These are phyloP conservation scores for Parotocinclus haroldoi DNA, from an alignment of 2,797 vertebrate genomes.

Conservation along the genomic window DNA sequence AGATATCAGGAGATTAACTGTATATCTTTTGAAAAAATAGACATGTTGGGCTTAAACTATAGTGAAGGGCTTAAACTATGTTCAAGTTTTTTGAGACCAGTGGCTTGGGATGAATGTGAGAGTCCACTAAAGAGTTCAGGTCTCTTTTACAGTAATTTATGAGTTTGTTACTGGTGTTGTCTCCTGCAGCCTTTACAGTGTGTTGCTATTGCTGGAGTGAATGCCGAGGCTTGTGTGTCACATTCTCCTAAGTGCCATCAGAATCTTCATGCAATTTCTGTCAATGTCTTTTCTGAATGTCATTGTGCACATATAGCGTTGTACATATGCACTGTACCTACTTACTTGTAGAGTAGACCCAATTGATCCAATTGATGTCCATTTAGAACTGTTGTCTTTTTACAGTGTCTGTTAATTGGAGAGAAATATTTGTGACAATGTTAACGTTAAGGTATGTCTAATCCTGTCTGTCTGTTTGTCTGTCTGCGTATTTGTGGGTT, in stretches of 20 bases:
- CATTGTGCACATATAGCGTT: background rate
- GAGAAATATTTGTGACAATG: slow-evolving; percentile 1
- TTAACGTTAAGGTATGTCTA: slow-evolving; percentile 3
- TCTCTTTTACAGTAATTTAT: too few relatives aligned
- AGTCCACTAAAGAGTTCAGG: slow-evolving; percentile 4
- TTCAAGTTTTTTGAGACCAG: slow-evolving; percentile 9
- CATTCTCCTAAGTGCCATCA: slow-evolving; percentile 51
- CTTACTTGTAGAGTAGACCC: too few relatives aligned
- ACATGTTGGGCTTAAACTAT: background rate
- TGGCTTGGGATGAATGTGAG: slow-evolving; percentile 16
- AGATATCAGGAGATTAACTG: background rate
- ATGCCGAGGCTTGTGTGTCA: slow-evolving; percentile 17
- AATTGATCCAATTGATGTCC: background rate
- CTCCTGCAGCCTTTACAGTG: slow-evolving; percentile 42
- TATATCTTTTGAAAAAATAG: slow-evolving; percentile 3
- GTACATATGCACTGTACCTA: background rate
- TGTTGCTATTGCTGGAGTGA: slow-evolving; percentile 30
- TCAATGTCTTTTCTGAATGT: slow-evolving; percentile 23
- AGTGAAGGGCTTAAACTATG: slow-evolving; percentile 24
- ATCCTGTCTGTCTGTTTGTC: background rate
- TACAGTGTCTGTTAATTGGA: slow-evolving; percentile 8
- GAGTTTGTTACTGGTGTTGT: background rate
- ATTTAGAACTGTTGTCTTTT: slow-evolving; percentile 9
- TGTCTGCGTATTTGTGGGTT: slow-evolving; percentile 5
- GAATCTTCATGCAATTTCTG: slow-evolving; percentile 32